Conservation (phyloP, 2,113 vertebrate genomes). For the Psettodes erumei region DNA sequence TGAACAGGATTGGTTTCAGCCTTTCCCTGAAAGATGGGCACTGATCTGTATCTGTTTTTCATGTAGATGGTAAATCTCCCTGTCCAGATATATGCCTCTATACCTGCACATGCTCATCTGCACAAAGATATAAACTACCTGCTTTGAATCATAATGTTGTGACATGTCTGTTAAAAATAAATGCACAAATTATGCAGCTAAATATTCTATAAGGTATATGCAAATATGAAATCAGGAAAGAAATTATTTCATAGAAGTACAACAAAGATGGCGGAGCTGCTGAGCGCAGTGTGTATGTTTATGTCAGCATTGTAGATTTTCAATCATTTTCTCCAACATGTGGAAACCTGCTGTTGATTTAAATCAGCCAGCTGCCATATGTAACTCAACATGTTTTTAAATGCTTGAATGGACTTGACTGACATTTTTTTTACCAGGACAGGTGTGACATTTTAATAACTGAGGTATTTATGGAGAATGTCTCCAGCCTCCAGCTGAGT, state of each 20-base stretch:
- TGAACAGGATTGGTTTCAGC: no score
- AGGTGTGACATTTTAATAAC: not conserved
- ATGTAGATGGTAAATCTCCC: no score
- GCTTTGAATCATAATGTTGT: constrained; percentile 8
- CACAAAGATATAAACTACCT: no score
- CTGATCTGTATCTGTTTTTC: no score
- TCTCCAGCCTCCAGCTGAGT: not conserved
- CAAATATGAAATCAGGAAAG: not conserved
- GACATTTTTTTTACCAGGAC: not conserved
- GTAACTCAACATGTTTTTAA: not conserved
- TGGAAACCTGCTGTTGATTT: constrained; percentile 20
- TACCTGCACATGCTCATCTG: no score
- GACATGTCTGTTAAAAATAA: no score
- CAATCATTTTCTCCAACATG: constrained; percentile 8
- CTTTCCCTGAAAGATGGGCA: no score
- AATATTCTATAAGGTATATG: not conserved
- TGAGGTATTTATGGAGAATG: not conserved
- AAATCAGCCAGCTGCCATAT: not conserved
- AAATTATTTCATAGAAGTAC: not conserved
- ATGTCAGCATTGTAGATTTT: not conserved
- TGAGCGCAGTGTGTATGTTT: not conserved
- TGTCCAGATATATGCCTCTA: no score
- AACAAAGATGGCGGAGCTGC: not conserved
- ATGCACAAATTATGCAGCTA: not conserved
- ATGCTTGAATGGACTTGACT: not conserved